Percentiles rank a stretch among this genome's conserved stretches.
phyloP scores from a whole-genome alignment of 2,113 vertebrate genomes.

The Vicugna pacos region DNA sequence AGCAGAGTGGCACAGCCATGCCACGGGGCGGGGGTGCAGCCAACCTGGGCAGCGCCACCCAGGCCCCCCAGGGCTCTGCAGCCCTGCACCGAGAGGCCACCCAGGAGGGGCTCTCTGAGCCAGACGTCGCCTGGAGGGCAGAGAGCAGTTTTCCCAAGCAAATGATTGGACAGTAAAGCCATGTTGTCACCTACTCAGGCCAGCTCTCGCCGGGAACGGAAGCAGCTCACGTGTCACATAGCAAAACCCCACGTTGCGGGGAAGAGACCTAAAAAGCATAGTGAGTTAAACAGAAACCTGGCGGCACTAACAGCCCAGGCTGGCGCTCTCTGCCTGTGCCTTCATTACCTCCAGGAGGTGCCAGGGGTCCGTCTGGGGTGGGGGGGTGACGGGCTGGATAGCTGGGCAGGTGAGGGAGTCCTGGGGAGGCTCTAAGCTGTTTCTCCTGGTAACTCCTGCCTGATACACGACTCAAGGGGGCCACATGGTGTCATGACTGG shows the following conservation, averaged over 20 bases:
- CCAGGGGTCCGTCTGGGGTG: rapidly evolving
- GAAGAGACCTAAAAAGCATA: neutral
- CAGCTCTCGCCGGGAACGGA: rapidly evolving
- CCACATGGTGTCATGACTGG: rapidly evolving
- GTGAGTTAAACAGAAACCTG: rapidly evolving
- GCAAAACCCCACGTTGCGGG: neutral
- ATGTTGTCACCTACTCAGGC: rapidly evolving
- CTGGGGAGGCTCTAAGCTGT: rapidly evolving
- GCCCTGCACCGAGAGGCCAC: rapidly evolving
- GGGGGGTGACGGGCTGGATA: rapidly evolving
- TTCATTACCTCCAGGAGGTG: neutral
- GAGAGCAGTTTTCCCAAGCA: neutral
- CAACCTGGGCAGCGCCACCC: rapidly evolving
- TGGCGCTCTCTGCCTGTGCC: rapidly evolving
- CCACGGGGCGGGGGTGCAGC: neutral
- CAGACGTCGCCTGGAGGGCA: neutral
- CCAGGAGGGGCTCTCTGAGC: neutral
- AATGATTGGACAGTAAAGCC: rapidly evolving
- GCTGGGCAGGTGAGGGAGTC: rapidly evolving
- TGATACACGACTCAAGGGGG: no score
- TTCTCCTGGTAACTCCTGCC: neutral
- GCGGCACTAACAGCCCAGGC: neutral
- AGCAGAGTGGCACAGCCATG: neutral
- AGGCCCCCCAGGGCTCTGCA: rapidly evolving
- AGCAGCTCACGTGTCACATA: neutral